Conservation (phyloP, 2,888 invertebrate genomes). For the Eugnorisma glareosa region DNA sequence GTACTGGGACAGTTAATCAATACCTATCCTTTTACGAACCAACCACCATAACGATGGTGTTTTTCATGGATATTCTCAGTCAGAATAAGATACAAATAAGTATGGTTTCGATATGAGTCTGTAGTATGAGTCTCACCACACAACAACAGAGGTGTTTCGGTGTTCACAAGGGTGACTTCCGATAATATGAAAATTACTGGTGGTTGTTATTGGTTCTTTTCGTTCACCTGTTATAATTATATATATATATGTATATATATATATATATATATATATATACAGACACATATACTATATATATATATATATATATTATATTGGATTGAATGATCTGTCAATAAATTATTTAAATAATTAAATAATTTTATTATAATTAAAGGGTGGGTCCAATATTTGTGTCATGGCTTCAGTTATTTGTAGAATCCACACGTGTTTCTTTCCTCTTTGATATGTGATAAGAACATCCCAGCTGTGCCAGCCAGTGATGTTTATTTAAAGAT, state of each 20-base stretch:
- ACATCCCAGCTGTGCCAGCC: background rate
- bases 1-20: too few relatives aligned
- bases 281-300: too few relatives aligned
- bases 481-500: slow-evolving; percentile 26
- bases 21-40: background rate
- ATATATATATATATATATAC: too few relatives aligned
- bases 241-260: too few relatives aligned
- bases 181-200: background rate
- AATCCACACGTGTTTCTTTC: background rate
- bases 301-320: too few relatives aligned
- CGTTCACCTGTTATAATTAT: too few relatives aligned
- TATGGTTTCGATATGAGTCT: background rate
- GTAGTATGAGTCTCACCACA: background rate
- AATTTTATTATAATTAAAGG: too few relatives aligned
- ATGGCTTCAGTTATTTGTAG: background rate
- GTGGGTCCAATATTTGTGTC: background rate
- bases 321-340: too few relatives aligned
- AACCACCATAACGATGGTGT: background rate
- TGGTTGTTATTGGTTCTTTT: background rate
- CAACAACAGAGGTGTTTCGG: background rate
- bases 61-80: background rate
- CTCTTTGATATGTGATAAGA: background rate
- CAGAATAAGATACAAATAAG: background rate
- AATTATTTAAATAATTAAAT: too few relatives aligned
- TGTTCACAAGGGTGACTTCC: background rate